A percentile compares a stretch with the other conserved stretches of the same genome.
Evolutionary conservation across 2,797 vertebrate genomes (phyloP).

Genomic region (Cynopterus sphinx): DNA sequence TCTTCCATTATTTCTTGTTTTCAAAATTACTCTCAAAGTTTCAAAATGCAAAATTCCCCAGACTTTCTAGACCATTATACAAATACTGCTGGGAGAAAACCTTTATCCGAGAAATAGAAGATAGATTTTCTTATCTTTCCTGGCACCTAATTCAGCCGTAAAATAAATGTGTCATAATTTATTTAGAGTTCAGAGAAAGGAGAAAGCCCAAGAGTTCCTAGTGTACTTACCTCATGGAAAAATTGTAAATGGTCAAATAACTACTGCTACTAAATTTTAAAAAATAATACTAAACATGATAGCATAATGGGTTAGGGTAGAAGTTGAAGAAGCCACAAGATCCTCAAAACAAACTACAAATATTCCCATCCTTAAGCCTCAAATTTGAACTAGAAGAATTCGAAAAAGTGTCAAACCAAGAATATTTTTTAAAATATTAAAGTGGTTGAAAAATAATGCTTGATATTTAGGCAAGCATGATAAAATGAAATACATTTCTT

Average conservation of each 20-base stretch:
- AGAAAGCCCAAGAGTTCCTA: conserved; percentile 64
- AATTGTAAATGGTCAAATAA: conserved; percentile 49
- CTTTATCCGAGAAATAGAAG: conserved; percentile 76
- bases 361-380: background rate
- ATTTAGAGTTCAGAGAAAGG: conserved; percentile 76
- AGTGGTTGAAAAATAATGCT: background rate
- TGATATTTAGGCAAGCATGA: background rate
- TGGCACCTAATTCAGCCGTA: conserved; percentile 74
- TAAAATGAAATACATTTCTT: background rate
- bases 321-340: background rate
- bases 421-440: background rate
- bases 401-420: background rate
- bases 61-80: conserved; percentile 53
- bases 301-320: background rate
- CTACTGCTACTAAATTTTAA: conserved; percentile 13
- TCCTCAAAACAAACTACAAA: background rate
- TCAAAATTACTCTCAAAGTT: conserved; percentile 63
- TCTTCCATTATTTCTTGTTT: conserved; percentile 55
- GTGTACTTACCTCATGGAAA: conserved; percentile 61
- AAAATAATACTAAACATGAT: background rate
- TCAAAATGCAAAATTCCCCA: conserved; percentile 61
- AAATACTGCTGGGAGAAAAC: conserved; percentile 60
- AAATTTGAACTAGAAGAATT: background rate
- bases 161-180: conserved; percentile 80
- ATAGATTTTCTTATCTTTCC: conserved; percentile 75